Conservation (phyloP, 1,140 invertebrate species). For the Drosophila albomicans region DNA sequence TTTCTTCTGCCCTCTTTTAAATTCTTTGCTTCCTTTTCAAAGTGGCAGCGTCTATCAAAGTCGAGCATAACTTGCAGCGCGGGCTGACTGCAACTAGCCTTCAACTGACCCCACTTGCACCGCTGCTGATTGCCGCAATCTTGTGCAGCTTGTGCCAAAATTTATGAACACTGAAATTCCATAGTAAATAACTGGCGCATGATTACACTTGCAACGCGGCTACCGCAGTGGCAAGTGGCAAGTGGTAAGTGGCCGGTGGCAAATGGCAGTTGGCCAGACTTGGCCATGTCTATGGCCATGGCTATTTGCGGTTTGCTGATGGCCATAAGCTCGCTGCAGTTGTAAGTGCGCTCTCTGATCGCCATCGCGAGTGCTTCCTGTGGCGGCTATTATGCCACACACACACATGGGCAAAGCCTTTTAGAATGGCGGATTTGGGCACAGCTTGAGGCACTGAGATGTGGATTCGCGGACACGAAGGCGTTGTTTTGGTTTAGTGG, state of each 20-base stretch:
- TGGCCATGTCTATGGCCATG: conserved; percentile 30
- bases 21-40: not conserved
- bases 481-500: conserved; percentile 55
- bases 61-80: not conserved
- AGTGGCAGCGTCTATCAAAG: not conserved
- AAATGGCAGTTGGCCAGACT: not conserved
- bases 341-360: conserved; percentile 74
- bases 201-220: conserved; percentile 59
- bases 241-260: no score
- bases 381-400: conserved; percentile 47
- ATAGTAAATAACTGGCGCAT: conserved; percentile 75
- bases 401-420: conserved; percentile 11
- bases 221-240: conserved; percentile 56
- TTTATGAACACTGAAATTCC: conserved; percentile 49
- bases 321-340: conserved; percentile 65
- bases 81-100: not conserved
- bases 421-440: conserved; percentile 47
- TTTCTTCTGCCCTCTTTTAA: not conserved
- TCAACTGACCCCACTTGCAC: not conserved
- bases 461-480: conserved; percentile 44
- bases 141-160: conserved; percentile 17
- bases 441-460: conserved; percentile 31
- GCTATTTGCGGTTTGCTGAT: conserved; percentile 53
- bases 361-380: conserved; percentile 80
- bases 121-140: conserved; percentile 35